Evolutionary conservation across 2,797 vertebrate species (phyloP), one percentile per base, ranked within the genome.

Genomic region (Phylloscopus collybita): DNA sequence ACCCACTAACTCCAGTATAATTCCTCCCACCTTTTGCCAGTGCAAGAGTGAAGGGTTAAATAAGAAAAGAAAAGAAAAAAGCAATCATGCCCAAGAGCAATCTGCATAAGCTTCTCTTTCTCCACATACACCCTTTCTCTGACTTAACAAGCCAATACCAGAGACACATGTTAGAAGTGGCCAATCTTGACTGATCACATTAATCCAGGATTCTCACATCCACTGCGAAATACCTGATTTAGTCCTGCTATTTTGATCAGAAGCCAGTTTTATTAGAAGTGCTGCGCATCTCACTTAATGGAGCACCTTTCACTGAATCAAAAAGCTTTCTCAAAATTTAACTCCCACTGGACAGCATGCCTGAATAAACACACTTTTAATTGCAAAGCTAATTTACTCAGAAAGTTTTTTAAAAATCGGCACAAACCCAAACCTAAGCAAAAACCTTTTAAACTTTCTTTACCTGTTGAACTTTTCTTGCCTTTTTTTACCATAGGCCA

Each of bases 41-140:
- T n/a, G 4, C 74, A 57, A 88, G 53, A 80, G 16, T 50, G 10
- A 75, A 19, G n/a, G 36, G 27, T 87, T 86, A 78, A 91, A 29
- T 26, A 65, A 49, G 29, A 59, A 47, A 51, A 62, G 13, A 38
- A 71, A 45, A 62, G 13, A 38, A 71, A 45, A 62, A n/a, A 56
- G 15, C 49, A 51, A 60, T 74, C 88, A 8, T 42, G 66, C 54
- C 49, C 71, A 56, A 84, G 27, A 91, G 49, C 44, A 78, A 87
- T 78, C 57, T 90, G 82, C 45, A 74, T 70, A 92, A 94, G 69
- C 61, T 92, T 80, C 65, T 69, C 42, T 71, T 91, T 91, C 36
- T 91, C 83, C 70, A n/a, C 2, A 21, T 50, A 44, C 10, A 47
- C 25, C 21, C 40, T 13, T 50, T 32, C n/a, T 66, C 70, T 42